Base-by-base conservation (phyloP, 2,113 vertebrate genomes). In the Rana temporaria region DNA sequence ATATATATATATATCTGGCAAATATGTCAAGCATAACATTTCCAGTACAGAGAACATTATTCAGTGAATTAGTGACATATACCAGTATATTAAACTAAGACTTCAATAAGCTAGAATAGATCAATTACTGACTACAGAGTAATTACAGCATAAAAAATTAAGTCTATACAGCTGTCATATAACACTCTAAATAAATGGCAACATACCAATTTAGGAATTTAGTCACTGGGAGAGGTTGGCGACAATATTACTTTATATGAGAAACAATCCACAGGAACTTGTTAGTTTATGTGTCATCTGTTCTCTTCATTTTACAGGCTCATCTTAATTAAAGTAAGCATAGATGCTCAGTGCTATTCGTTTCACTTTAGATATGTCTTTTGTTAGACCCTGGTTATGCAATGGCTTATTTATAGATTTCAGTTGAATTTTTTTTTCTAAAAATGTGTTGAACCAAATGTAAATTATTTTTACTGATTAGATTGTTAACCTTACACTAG, bases 161-260 rank as follows among this genome's bases (percentile, higher is more conserved):
- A 70, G 67, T 69, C 78, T 80, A 57, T 80, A 80, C 78, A 69
- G 55, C 56, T 80, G 78, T 80, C 78, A 80, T 62, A 60, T 67
- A 62, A 60, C 56, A 70, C 55, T 62, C 65, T 62, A 71, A 70
- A 60, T 80, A 70, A 80, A 42, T 70, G 66, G 67, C 66, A 22
- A 71, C 66, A 69, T 60, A 42, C 78, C 78, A 80, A 80, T 80
- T 79, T 79, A 60, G 32, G 66, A 57, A 60, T 79, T 70, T 80
- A 80, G 42, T 80, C 78, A 80, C 78, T 70, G 78, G 78, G 66
- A 70, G 78, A 80, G 78, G 78, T 34, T 60, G 56, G 78, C 34
- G 38, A 80, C 67, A 80, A 79, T 69, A 56, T 6, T n/a, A 62
- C 38, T 80, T 80, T 70, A 71, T 70, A 24, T 80, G 78, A 59